phyloP scores from a whole-genome alignment of 2,113 vertebrate species.

The Albula glossodonta region DNA sequence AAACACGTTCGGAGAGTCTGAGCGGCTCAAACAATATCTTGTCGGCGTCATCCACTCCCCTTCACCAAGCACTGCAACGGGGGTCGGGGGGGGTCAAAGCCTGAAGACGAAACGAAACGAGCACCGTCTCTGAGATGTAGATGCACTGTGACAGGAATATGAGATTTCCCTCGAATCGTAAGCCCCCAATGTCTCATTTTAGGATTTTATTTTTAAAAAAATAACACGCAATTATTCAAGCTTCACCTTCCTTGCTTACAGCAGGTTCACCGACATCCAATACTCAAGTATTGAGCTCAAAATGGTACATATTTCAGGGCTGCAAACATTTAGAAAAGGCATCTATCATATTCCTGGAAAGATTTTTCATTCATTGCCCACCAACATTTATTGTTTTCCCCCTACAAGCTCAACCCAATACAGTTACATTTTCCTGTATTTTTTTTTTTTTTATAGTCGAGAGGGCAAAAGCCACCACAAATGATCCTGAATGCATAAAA shows the following conservation, averaged over 20 bases:
- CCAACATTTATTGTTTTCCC: background rate
- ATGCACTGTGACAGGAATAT: conserved; percentile 22
- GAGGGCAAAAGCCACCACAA: background rate
- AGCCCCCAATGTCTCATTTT: background rate
- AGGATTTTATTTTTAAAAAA: background rate
- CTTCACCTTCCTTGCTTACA: background rate
- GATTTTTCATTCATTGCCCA: too few species aligned
- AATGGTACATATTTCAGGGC: background rate
- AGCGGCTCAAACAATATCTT: conserved; percentile 3
- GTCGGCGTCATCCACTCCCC: conserved; percentile 21
- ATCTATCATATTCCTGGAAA: background rate
- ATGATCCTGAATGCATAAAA: background rate
- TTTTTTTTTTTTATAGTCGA: background rate
- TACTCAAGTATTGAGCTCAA: background rate
- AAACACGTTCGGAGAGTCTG: background rate
- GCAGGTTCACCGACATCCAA: background rate
- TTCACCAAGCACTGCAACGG: background rate
- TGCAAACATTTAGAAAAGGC: background rate
- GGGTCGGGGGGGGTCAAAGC: conserved; percentile 19
- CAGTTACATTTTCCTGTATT: background rate
- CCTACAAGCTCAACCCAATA: background rate
- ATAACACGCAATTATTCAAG: background rate
- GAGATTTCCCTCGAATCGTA: background rate
- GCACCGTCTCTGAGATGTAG: conserved; percentile 21
- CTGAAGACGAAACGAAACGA: conserved; percentile 30